phyloP scores from a whole-genome alignment of 2,888 invertebrate genomes.

The Aelia acuminata region DNA sequence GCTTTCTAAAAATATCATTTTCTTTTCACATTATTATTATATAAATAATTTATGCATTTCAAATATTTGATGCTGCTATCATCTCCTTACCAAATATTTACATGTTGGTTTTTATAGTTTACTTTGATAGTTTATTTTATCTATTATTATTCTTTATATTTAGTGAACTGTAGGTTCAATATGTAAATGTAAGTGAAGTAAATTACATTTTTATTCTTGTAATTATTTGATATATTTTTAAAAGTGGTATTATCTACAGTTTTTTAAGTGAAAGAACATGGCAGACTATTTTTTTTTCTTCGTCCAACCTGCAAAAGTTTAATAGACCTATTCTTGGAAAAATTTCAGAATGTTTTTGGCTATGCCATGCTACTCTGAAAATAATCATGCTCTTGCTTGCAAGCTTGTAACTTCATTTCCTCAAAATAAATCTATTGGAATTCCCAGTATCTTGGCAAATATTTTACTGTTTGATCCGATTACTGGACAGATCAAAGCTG shows the following conservation, averaged over 20 bases:
- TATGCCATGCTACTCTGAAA: constrained; percentile 67
- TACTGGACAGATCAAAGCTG: constrained; percentile 71
- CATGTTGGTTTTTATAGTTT: not conserved
- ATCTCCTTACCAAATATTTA: not conserved
- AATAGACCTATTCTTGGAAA: not conserved
- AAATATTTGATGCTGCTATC: not conserved
- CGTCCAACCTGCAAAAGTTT: not conserved
- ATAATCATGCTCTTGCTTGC: constrained; percentile 70
- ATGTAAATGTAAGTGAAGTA: not conserved
- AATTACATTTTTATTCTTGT: not conserved
- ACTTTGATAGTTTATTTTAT: not conserved
- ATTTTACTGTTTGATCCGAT: constrained; percentile 70
- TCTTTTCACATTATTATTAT: not conserved
- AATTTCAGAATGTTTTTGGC: constrained; percentile 65
- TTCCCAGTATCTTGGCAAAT: constrained; percentile 71
- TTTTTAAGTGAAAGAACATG: not conserved
- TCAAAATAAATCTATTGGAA: constrained; percentile 68
- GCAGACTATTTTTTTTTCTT: not conserved
- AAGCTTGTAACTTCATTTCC: constrained; percentile 72
- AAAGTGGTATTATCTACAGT: not conserved
- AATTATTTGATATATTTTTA: not conserved
- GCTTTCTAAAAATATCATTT: too few species aligned
- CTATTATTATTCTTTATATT: not conserved
- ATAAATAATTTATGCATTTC: not conserved
- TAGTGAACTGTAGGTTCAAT: not conserved